Evolutionary conservation across 1,140 invertebrate genomes (phyloP).

Genomic region (Laupala kohalensis): DNA sequence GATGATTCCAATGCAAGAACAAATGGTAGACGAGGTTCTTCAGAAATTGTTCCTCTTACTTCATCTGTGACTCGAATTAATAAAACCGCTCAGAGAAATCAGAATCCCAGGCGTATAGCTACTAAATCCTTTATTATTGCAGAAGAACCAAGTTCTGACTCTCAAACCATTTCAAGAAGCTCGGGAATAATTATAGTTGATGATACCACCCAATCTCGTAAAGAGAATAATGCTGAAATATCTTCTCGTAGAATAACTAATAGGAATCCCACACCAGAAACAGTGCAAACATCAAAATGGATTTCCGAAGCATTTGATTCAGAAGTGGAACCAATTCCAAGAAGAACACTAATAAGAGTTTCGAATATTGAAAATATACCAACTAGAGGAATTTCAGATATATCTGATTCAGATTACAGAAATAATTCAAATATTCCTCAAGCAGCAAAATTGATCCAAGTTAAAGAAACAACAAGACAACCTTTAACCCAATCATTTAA

Average conservation of each 20-base stretch:
- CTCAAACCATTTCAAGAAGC: background rate
- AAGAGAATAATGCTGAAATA: background rate
- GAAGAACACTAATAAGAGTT: constrained; percentile 13
- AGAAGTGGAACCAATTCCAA: no score
- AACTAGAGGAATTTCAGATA: background rate
- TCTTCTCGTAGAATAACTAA: background rate
- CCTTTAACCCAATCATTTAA: background rate
- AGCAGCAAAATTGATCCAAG: background rate
- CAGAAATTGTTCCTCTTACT: background rate
- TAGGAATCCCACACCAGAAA: no score
- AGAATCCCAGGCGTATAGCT: background rate
- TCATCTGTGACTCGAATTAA: background rate
- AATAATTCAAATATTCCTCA: background rate
- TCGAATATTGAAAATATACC: constrained; percentile 22
- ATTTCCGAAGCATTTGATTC: no score
- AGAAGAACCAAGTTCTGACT: background rate
- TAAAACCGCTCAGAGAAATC: background rate
- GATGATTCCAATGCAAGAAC: background rate
- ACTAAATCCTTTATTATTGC: background rate
- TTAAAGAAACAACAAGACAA: background rate
- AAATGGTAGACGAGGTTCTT: background rate
- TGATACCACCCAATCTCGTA: background rate
- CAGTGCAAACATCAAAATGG: no score
- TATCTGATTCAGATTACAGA: background rate
- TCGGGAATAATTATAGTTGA: background rate